Base-by-base conservation (phyloP, 1,140 invertebrate genomes). In the Condylostylus longicornis region DNA sequence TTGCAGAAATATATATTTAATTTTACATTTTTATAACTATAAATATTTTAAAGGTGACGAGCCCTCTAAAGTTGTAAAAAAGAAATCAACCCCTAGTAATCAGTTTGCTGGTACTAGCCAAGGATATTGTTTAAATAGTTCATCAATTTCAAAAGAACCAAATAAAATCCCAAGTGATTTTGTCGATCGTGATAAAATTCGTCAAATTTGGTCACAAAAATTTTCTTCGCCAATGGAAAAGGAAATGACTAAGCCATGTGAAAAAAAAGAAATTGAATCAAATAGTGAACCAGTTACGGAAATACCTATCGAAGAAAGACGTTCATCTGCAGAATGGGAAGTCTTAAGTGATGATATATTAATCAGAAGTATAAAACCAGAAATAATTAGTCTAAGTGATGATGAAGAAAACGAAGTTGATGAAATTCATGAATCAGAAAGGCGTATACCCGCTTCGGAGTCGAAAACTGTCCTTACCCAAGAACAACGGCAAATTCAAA, bases 201-300 rank as follows among this genome's bases (percentile, higher is more conserved):
- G 51, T 14, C 34, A 53, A 2, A 4, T 49, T 1, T 50, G 51
- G 41, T 23, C 45, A 0, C 45, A 53, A 19, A 47, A 47, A 12
- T 56, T 31, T 13, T 13, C 29, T 31, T 13, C 9, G 7, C 49
- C 32, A 40, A 28, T 7, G 23, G 19, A 10, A 18, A 1, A 13
- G 33, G 3, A 27, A 32, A 18, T 15, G 12, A 36, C 5, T 17
- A 21, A 10, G 30, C 5, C 4, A 39, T 33, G 33, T 14, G 18
- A 17, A n/a, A 13, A 18, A 30, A 27, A 38, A 30, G 13, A 14
- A 9, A 19, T 20, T 8, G 23, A 29, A 29, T 20, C 18, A 35
- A 30, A 35, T 15, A 38, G 40, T 19, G 29, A 42, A 14, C 14
- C 18, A 2, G n/a, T n/a, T n/a, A n/a, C n/a, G n/a, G n/a, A n/a